These are phyloP conservation scores for Hyposoter didymator DNA, from an alignment of 2,888 invertebrate species.

Conservation along the genomic window DNA sequence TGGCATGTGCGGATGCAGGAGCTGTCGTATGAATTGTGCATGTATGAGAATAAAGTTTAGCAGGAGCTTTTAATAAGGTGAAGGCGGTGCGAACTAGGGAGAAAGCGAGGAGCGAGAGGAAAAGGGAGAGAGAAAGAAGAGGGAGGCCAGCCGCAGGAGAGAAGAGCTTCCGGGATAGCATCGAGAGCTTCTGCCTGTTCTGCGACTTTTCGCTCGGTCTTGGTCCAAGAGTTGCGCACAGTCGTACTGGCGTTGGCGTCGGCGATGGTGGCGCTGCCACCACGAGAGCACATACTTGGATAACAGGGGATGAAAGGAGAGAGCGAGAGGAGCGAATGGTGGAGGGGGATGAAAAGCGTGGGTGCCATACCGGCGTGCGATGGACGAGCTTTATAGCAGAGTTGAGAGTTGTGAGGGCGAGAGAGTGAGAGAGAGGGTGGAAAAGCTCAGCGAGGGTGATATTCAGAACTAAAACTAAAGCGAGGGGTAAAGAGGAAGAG, in stretches of 20 bases:
- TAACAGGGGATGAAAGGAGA: slow-evolving; percentile 74
- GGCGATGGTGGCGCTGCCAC: slow-evolving; percentile 64
- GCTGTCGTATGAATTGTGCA: background rate
- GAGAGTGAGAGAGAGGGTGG: slow-evolving; percentile 23
- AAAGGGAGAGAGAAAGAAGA: slow-evolving; percentile 46
- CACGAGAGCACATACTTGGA: slow-evolving; percentile 73
- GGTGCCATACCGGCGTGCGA: slow-evolving; percentile 80
- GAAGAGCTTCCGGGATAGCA: slow-evolving; percentile 70
- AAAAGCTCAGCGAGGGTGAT: slow-evolving; percentile 46
- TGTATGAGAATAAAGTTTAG: background rate
- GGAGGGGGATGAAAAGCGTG: slow-evolving; percentile 55
- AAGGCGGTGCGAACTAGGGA: background rate
- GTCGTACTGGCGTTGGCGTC: slow-evolving; percentile 72
- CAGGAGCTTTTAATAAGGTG: background rate
- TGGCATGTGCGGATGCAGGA: background rate
- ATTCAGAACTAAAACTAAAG: slow-evolving; percentile 37
- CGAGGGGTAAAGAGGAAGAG: background rate
- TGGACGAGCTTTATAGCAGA: slow-evolving; percentile 74
- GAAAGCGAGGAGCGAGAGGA: slow-evolving; percentile 37
- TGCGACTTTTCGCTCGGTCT: slow-evolving; percentile 75
- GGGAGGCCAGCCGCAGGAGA: slow-evolving; percentile 69
- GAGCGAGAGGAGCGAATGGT: slow-evolving; percentile 45
- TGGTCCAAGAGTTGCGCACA: slow-evolving; percentile 71
- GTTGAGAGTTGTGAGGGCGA: slow-evolving; percentile 1
- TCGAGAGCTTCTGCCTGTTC: slow-evolving; percentile 76